Base-by-base conservation (phyloP, 2,797 vertebrate genomes). In the Acanthurus tractus region DNA sequence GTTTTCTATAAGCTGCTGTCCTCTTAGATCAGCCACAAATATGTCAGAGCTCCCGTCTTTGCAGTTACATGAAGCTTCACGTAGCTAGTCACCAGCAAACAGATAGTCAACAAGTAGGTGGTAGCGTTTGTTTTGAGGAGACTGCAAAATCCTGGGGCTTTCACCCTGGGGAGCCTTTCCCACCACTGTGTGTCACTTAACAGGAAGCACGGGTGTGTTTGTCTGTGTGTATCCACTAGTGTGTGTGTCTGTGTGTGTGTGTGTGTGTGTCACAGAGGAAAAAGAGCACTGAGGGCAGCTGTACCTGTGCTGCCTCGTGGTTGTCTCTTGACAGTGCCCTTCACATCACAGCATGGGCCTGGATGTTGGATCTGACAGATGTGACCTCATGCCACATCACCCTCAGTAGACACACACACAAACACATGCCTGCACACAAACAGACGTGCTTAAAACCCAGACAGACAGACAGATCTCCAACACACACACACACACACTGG, bases 281-380 rank as follows among this genome's bases (percentile, higher is more conserved):
- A 93, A 92, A 89, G 90, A 93, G 89, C 91, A 91, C 89, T 58
- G 87, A 83, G 90, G 88, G 94, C 94, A 95, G 93, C 88, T 91
- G 95, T 94, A 95, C 93, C 96, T 95, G 96, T 70, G 89, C 82
- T 88, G 85, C 93, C 95, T 96, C 76, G 88, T 92, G 93, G 95
- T 94, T 90, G 89, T 94, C 95, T 94, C 93, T 86, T 95, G 97
- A 94, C 95, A 96, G 94, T 92, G 92, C 92, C 95, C 94, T 96
- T 97, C 96, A 95, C 94, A 95, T 96, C 71, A 84, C 95, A 94
- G 95, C 94, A 92, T 89, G 93, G 76, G 90, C 81, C 71, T 72
- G 92, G 92, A 90, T 91, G 96, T 94, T 85, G 70, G 92, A 96
- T 95, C 92, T 97, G 96, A 98, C 96, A 97, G 92, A 90, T 92